A percentile compares a stretch with the other conserved stretches of the same genome.
Conservation (phyloP, 2,888 invertebrate genomes). For the Incurvaria masculella region DNA sequence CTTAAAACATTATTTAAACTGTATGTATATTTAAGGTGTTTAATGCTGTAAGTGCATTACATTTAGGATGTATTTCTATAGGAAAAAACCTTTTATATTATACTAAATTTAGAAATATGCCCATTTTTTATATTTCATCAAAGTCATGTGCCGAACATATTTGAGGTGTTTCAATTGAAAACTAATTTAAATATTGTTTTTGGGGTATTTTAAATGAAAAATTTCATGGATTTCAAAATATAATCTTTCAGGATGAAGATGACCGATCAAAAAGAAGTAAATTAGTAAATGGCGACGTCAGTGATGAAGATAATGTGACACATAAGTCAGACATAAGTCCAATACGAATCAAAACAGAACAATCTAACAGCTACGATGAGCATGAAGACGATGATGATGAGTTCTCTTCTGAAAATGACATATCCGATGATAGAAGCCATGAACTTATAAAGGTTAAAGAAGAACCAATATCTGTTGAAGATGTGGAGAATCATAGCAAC, state of each 20-base stretch:
- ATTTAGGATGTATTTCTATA: no score
- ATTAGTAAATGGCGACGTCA: conserved; percentile 28
- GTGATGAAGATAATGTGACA: conserved; percentile 29
- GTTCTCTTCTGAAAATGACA: conserved; percentile 26
- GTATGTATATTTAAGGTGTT: no score
- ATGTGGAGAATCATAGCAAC: neutral
- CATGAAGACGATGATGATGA: conserved; percentile 24
- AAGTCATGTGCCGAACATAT: no score
- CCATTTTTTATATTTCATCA: no score
- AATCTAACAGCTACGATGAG: conserved; percentile 23
- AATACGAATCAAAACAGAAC: conserved; percentile 23
- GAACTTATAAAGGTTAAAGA: neutral
- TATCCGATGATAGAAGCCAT: conserved; percentile 24
- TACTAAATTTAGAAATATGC: no score
- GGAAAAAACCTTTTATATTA: no score
- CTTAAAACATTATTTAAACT: no score
- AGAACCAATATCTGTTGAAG: neutral
- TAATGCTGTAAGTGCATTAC: no score
- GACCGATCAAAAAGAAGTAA: conserved; percentile 29
- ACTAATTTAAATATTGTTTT: conserved; percentile 1
- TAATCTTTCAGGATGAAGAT: conserved; percentile 35
- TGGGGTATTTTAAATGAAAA: neutral
- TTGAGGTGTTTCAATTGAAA: no score
- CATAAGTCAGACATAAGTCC: conserved; percentile 21
- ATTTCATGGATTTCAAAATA: neutral